Conservation (phyloP, 2,797 vertebrate species). For the Darevskia nairensis region DNA sequence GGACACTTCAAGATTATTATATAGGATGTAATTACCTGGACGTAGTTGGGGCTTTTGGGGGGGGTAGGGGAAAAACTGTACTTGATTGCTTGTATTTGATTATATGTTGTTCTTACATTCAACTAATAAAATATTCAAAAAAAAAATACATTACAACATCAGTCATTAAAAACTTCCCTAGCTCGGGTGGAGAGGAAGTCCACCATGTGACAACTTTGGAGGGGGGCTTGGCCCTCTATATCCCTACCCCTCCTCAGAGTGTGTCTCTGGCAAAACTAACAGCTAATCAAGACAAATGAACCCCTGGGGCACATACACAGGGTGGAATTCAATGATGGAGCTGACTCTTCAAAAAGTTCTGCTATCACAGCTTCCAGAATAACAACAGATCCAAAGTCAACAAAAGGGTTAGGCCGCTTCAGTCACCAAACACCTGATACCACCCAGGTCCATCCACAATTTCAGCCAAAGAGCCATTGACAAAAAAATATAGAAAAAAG, state of each 20-base stretch:
- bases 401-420: background rate
- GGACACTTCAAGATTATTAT: too few species aligned
- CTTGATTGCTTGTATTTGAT: too few species aligned
- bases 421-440: background rate
- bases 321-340: background rate
- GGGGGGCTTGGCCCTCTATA: background rate
- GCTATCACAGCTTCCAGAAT: background rate
- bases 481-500: background rate
- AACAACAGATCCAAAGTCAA: background rate
- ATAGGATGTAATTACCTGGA: too few species aligned
- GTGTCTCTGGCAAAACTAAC: background rate
- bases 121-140: too few species aligned
- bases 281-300: background rate
- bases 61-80: too few species aligned
- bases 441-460: rapidly evolving
- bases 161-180: background rate
- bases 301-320: background rate
- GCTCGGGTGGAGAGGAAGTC: background rate
- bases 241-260: background rate
- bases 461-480: background rate
- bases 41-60: too few species aligned
- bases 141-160: too few species aligned
- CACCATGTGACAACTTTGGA: background rate
- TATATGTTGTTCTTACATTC: too few species aligned
- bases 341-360: background rate